A percentile compares a stretch with the other conserved stretches of the same genome.
phyloP scores from a whole-genome alignment of 2,797 vertebrate species.

The Phoxinus dragarum region DNA sequence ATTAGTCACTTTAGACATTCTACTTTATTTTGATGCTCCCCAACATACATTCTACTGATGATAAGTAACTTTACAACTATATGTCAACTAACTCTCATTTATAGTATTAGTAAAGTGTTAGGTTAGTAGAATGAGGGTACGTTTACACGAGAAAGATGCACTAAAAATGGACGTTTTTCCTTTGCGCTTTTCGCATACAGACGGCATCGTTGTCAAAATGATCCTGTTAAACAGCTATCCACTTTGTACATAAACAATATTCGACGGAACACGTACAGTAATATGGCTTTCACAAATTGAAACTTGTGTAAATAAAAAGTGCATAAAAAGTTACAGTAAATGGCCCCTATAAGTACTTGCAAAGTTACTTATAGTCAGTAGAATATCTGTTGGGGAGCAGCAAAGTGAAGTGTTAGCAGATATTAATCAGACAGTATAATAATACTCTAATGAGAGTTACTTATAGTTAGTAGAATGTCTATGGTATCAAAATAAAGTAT shows the following conservation, averaged over 20 bases:
- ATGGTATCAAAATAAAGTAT: too few species aligned
- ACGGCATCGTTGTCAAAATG: neutral
- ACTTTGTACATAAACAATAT: neutral
- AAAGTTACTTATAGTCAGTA: neutral
- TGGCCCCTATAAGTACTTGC: neutral
- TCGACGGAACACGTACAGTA: neutral
- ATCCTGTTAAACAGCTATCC: neutral
- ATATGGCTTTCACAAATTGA: neutral
- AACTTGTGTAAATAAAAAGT: neutral
- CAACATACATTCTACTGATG: neutral
- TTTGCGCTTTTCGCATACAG: neutral
- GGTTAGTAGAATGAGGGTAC: too few species aligned
- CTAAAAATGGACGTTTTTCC: neutral
- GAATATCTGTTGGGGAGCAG: neutral
- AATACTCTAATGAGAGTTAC: neutral
- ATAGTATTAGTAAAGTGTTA: neutral
- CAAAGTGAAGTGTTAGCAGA: neutral
- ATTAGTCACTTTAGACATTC: neutral
- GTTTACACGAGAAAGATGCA: neutral
- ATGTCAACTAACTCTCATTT: neutral
- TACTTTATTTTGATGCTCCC: neutral
- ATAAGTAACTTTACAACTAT: neutral
- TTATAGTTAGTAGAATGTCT: neutral
- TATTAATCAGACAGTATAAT: neutral
- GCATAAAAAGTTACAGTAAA: neutral